Base-by-base conservation (phyloP, 1,140 invertebrate genomes). In the Drosophila teissieri region DNA sequence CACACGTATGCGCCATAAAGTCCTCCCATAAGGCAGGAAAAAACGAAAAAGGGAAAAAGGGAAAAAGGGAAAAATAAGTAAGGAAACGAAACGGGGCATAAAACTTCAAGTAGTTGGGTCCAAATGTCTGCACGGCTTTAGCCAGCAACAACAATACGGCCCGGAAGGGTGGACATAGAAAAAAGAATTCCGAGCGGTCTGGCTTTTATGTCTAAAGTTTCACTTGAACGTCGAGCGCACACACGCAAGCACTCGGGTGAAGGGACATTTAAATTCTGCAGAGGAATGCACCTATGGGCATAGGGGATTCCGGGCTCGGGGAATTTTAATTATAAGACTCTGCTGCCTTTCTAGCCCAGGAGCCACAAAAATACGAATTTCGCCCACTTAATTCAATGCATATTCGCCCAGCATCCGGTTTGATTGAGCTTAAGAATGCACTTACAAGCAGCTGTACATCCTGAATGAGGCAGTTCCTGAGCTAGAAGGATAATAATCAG, bases 91-190 rank as follows among this genome's bases (percentile, higher is more conserved):
- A 58, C 56, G 76, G 76, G 73, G 68, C 73, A 84, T 80, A 80
- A 85, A 85, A 86, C 73, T 86, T 81, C 73, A 86, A 85, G 82
- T 81, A 85, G 81, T 85, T 85, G 64, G 67, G 81, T 49, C 73
- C 64, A 70, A 85, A 85, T 80, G 81, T 85, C 78, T 86, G 78
- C 78, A 68, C 73, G 73, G 64, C 54, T 58, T 84, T 73, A 80
- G 80, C 57, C 63, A 55, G 79, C 73, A 62, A 65, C 78, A 82
- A 81, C 57, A 77, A 55, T 64, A 65, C 62, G 58, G 70, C 27
- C 48, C 42, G 24, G 31, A 62, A 61, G 63, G 64, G 42, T 76
- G 45, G 58, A 60, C 49, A 60, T 44, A 52, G 64, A 44, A 46
- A 48, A 27, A 46, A 56, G 45, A 17, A 31, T 45, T 62, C 62